A percentile compares a stretch with the other conserved stretches of the same genome.
Evolutionary conservation across 2,113 vertebrate species (phyloP).

Genomic region (Elephantulus edwardii): DNA sequence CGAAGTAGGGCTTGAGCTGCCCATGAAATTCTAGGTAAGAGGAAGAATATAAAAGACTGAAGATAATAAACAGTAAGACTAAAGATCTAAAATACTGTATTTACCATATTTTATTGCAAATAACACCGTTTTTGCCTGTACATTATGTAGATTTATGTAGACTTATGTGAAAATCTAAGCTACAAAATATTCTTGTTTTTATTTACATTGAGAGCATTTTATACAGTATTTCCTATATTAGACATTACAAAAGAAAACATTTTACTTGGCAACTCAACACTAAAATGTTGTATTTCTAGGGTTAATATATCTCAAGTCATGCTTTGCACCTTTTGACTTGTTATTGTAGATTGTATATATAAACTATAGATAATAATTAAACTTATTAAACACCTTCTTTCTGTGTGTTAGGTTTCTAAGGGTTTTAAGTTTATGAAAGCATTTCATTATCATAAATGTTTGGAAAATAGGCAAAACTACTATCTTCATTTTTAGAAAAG

Average conservation of each 20-base stretch:
- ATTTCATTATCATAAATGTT: background rate
- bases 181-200: background rate
- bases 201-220: background rate
- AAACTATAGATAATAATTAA: background rate
- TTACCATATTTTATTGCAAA: too few relatives aligned
- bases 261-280: background rate
- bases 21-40: background rate
- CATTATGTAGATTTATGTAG: too few relatives aligned
- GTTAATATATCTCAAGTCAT: background rate
- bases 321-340: background rate
- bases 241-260: slow-evolving; percentile 18
- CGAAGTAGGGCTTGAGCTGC: too few relatives aligned
- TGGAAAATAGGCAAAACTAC: background rate
- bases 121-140: too few relatives aligned
- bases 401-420: background rate
- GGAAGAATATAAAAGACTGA: background rate
- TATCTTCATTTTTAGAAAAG: background rate
- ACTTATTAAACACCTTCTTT: background rate
- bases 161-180: too few relatives aligned
- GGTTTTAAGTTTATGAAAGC: background rate
- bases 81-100: background rate
- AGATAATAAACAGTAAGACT: background rate
- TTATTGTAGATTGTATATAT: slow-evolving; percentile 2
- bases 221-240: background rate
- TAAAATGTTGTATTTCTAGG: background rate